Evolutionary conservation across 2,113 vertebrate species (phyloP).

Genomic region (Caloenas nicobarica): DNA sequence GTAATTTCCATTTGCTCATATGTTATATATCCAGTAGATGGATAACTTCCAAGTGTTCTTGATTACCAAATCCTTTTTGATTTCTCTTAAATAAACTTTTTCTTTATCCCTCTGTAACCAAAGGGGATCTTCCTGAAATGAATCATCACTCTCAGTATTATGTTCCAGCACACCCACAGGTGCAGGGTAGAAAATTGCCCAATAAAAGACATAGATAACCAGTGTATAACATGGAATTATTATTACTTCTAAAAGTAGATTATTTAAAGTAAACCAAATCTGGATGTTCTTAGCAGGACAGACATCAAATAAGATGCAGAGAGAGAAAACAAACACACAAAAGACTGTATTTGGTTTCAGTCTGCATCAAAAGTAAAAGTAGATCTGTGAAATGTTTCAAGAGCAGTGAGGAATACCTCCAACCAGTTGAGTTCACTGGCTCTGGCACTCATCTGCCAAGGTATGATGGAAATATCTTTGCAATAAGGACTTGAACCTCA

Average conservation of each 20-base stretch:
- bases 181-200: neutral
- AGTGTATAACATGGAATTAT: neutral
- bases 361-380: neutral
- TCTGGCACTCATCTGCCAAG: neutral
- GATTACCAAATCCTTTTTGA: constrained; percentile 57
- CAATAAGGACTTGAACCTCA: neutral
- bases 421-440: neutral
- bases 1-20: constrained; percentile 47
- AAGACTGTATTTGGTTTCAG: neutral
- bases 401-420: neutral
- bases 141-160: neutral
- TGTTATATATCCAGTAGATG: constrained; percentile 32
- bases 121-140: constrained; percentile 13
- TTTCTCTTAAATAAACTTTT: constrained; percentile 45
- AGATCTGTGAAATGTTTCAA: neutral
- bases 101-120: constrained; percentile 21
- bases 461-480: neutral
- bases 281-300: neutral
- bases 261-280: neutral
- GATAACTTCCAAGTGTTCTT: constrained; percentile 62
- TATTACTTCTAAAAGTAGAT: neutral
- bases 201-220: neutral
- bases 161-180: neutral
- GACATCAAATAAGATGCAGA: neutral
- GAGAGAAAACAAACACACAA: neutral